Percentiles rank a stretch among this genome's conserved stretches.
These are phyloP conservation scores for Zaprionus lineosus DNA, from an alignment of 2,888 invertebrate genomes.

Conservation along the genomic window DNA sequence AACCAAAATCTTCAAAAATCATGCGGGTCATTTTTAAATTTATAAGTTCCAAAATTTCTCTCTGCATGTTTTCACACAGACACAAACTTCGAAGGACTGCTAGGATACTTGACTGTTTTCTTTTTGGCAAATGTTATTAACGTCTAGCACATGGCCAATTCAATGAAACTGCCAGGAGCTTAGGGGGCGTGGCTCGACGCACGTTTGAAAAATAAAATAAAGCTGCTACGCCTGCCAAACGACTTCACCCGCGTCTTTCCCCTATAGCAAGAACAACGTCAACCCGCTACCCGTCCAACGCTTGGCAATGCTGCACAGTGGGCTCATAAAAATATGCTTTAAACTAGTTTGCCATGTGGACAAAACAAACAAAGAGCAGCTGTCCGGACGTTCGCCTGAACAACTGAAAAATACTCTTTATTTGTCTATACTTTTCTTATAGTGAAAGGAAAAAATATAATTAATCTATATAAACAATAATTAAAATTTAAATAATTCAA, in stretches of 20 bases:
- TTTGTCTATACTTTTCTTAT: too few relatives aligned
- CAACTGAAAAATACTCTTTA: too few relatives aligned
- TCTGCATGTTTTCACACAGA: constrained; percentile 15
- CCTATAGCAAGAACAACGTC: constrained; percentile 1
- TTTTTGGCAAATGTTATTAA: constrained; percentile 55
- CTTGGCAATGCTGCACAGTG: constrained; percentile 45
- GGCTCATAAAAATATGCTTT: constrained; percentile 76
- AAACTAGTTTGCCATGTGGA: constrained; percentile 63
- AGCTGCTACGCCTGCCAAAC: constrained; percentile 67
- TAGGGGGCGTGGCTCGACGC: constrained; percentile 43
- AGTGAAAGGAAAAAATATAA: too few relatives aligned
- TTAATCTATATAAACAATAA: too few relatives aligned
- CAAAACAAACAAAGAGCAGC: constrained; percentile 27
- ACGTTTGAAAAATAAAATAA: constrained; percentile 75
- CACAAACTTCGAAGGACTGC: constrained; percentile 11
- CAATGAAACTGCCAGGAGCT: constrained; percentile 17
- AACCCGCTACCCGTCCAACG: constrained; percentile 19
- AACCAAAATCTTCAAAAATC: too few relatives aligned
- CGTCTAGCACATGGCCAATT: constrained; percentile 56
- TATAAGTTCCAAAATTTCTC: constrained; percentile 3
- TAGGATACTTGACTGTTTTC: constrained; percentile 13
- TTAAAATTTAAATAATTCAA: too few relatives aligned
- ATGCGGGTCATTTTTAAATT: neutral
- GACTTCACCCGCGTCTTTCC: neutral
- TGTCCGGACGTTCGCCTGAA: too few relatives aligned